Base-by-base conservation (phyloP, 2,888 invertebrate genomes). In the Drosophila parthenogenetica region DNA sequence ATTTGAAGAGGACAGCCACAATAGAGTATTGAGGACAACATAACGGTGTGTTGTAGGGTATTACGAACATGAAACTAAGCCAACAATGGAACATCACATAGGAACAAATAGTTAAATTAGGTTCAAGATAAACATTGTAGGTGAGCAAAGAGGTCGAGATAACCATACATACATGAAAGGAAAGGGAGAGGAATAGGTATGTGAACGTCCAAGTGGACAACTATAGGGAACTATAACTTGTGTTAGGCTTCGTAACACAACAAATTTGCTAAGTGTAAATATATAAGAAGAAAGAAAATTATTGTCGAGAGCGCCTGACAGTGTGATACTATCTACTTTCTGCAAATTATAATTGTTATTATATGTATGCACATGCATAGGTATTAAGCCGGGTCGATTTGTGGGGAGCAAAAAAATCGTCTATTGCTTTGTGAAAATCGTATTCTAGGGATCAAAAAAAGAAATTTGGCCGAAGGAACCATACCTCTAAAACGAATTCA, bases 21-120 rank as follows among this genome's bases (percentile, higher is more conserved):
- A 35, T 22, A 25, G 37, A 46, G 55, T 62, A 55, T 53, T 37
- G 22, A 37, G 29, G 49, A 32, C 53, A 58, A 45, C 57, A 46
- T 67, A 63, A 67, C 73, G 55, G 51, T 57, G 45, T 67, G 67
- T 64, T 16, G 40, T 61, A 25, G 11, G 46, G 48, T 46, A 64
- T 62, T 53, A 68, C 68, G 48, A 50, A 57, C 77, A 59, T 53
- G 65, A 66, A 77, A 66, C 65, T 80, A 69, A 73, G 61, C 78
- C 66, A 58, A 54, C 65, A 60, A 83, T 59, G 89, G 67, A 87
- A 81, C 87, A 68, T 77, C 84, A 87, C 84, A 87, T 83, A 88
- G 87, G 51, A 53, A 43, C 40, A 58, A 88, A 83, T 75, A 83
- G 72, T 70, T 73, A 66, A 67, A 78, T 84, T 68, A 69, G 51